Evolutionary conservation across 37 sponge, comb jelly and placozoan species (phyloP).

Genomic region (Spongilla lacustris): DNA sequence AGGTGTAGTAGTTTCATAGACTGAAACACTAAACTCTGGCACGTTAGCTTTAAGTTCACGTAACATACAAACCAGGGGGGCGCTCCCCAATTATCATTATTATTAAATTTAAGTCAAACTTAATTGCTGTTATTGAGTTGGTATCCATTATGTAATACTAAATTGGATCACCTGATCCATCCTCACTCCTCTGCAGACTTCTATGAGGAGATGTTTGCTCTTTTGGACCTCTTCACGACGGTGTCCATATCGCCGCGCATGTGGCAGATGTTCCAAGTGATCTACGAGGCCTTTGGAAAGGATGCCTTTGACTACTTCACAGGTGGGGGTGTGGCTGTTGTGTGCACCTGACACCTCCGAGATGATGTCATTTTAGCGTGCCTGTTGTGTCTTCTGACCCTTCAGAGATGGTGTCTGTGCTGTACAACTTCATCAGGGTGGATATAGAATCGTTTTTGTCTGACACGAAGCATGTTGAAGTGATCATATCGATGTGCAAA

Average conservation of each 20-base stretch:
- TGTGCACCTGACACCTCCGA: too few relatives aligned
- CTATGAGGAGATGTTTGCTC: constrained; percentile 90
- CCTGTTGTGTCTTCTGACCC: not conserved
- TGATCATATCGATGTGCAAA: constrained; percentile 74
- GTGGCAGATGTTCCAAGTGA: constrained; percentile 81
- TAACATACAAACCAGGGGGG: too few relatives aligned
- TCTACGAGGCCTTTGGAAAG: constrained; percentile 79
- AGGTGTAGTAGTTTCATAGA: too few relatives aligned
- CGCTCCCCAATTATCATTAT: too few relatives aligned
- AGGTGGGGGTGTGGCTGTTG: constrained; percentile 33
- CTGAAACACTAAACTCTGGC: too few relatives aligned
- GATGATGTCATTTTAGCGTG: not conserved
- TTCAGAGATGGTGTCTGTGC: constrained; percentile 80
- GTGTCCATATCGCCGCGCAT: constrained; percentile 69
- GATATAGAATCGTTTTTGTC: constrained; percentile 82
- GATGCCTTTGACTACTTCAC: constrained; percentile 92
- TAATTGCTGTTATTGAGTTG: not conserved
- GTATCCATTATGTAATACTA: not conserved
- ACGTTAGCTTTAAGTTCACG: too few relatives aligned
- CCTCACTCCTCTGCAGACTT: constrained; percentile 58
- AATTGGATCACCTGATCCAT: not conserved
- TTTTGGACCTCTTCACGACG: constrained; percentile 76
- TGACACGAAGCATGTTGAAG: constrained; percentile 76
- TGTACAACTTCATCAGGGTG: constrained; percentile 87
- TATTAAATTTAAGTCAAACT: too few relatives aligned